phyloP scores from a whole-genome alignment of 2,113 vertebrate species.

The Danio rerio region GRCz12tu NC_133190.1:26293501-26294000 shows the following conservation, averaged over 20 bases:
- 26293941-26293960: too few species aligned
- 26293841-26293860: constrained; percentile 96
- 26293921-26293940: background rate
- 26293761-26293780: constrained; percentile 74
- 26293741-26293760: constrained; percentile 71
- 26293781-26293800: constrained; percentile 74
- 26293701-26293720: constrained; percentile 68
- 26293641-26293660: constrained; percentile 39
- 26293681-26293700: constrained; percentile 77
- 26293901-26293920: constrained; percentile 96
- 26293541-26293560: too few species aligned
- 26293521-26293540: too few species aligned
- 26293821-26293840: constrained; percentile 94
- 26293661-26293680: constrained; percentile 86
- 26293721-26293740: constrained; percentile 76
- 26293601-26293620: too few species aligned
- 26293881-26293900: constrained; percentile 98
- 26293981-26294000: background rate
- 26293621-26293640: background rate
- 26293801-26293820: constrained; percentile 92
- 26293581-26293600: too few species aligned
- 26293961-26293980: background rate
- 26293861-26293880: constrained; percentile 99
- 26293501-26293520: too few species aligned
- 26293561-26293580: too few species aligned